These are phyloP conservation scores for Phymatocera aterrima DNA, from an alignment of 2,888 invertebrate genomes.

Conservation along the genomic window DNA sequence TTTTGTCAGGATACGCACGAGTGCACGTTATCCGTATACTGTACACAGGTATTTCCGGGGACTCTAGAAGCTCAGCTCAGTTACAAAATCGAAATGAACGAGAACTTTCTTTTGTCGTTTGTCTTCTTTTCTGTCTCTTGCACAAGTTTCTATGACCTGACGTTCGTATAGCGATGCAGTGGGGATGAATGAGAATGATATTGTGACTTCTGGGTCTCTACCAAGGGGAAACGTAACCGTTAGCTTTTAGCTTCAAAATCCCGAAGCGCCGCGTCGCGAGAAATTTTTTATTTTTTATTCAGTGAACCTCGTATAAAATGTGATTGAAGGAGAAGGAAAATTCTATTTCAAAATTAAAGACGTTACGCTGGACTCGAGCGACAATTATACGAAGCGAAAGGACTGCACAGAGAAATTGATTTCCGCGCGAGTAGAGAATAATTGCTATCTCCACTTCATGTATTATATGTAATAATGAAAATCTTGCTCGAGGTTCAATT, in stretches of 20 bases:
- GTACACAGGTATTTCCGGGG: not conserved
- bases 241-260: not conserved
- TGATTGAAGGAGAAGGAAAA: not conserved
- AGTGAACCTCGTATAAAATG: not conserved
- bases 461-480: not conserved
- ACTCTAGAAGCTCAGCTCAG: conserved; percentile 38
- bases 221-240: not conserved
- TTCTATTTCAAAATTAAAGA: not conserved
- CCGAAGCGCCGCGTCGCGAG: not conserved
- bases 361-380: not conserved
- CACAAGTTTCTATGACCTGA: conserved; percentile 64
- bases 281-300: not conserved
- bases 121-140: too few species aligned
- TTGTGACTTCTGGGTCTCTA: conserved; percentile 16
- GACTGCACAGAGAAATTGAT: not conserved
- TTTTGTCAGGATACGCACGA: not conserved
- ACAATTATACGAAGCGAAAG: conserved; percentile 26
- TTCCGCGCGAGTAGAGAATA: not conserved
- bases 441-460: not conserved
- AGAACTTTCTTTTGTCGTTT: not conserved
- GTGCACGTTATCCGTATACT: not conserved
- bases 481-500: conserved; percentile 43
- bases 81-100: conserved; percentile 11
- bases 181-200: conserved; percentile 61
- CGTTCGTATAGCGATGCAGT: conserved; percentile 61